Base-by-base conservation (phyloP, 2,797 vertebrate species). In the Eulemur mongoz region DNA sequence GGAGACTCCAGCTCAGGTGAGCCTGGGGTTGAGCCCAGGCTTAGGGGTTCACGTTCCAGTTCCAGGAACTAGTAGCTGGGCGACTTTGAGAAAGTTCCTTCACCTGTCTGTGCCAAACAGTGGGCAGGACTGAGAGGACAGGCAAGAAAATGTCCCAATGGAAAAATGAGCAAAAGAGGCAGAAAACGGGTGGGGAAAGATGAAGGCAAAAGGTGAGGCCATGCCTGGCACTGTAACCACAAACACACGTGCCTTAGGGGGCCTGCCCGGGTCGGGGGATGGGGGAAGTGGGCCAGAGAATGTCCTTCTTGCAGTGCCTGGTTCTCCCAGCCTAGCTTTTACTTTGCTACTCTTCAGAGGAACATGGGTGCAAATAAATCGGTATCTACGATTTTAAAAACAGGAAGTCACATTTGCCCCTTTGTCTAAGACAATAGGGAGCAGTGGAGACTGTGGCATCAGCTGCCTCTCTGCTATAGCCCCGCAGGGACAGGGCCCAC, bases 401-500 rank as follows among this genome's bases (percentile, higher is more conserved):
- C 12, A 43, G 88, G 78, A 40, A 8, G 72, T 17, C 69, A 67
- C 50, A 5, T 25, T 48, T 4, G 3, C 15, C 18, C 30, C 69
- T 30, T 10, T 25, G 7, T 10, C 45, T 30, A 45, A 38, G 52
- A 43, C 43, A 6, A 32, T 0, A 32, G 88, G 57, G 84, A 50
- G 45, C 9, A 22, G 73, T 27, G n/a, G 52, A 12, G 73, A 43
- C 54, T 59, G 22, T 0, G 8, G 81, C 54, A 9, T 27, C 2
- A 22, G 43, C 32, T 2, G 32, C 2, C 3, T 22, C 48, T 30
- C 0, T 23, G 63, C 27, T 3, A 5, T 14, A 1, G 76, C 86
- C 22, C 22, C 0, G 1, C 3, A 1, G 67, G 23, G 22, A 40
- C 0, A 6, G 30, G 67, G 25, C 22, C 54, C 45, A 2, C 40